These are phyloP conservation scores for Perca schrenkii DNA, from an alignment of 2,113 vertebrate genomes.

Conservation along the genomic window DNA sequence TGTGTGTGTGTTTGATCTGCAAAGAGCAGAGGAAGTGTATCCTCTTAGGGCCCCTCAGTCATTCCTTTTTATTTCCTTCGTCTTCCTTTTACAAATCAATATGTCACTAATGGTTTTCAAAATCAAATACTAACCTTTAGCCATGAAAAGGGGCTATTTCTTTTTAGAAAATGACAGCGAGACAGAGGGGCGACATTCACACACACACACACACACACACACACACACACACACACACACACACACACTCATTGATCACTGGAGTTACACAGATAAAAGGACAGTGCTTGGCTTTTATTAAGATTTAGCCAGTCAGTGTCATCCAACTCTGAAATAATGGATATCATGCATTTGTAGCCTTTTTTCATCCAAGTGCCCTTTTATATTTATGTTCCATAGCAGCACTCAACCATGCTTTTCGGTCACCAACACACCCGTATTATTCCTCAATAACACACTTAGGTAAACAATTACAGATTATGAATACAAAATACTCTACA, in stretches of 20 bases:
- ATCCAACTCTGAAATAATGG: constrained; percentile 6
- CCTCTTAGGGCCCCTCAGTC: constrained; percentile 14
- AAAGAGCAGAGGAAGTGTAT: constrained; percentile 31
- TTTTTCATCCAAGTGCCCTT: constrained; percentile 10
- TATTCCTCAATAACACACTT: background rate
- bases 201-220: background rate
- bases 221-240: background rate
- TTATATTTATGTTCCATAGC: constrained; percentile 10
- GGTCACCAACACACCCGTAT: background rate
- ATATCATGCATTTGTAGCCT: constrained; percentile 13
- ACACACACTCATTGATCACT: constrained; percentile 31
- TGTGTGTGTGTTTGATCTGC: constrained; percentile 19
- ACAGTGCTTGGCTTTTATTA: constrained; percentile 44
- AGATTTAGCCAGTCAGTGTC: constrained; percentile 20
- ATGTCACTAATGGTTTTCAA: constrained; percentile 77
- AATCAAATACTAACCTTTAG: constrained; percentile 77
- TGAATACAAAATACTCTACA: background rate
- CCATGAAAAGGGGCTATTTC: constrained; percentile 49
- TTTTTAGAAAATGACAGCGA: constrained; percentile 41
- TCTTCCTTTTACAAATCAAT: constrained; percentile 71
- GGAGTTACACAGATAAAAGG: constrained; percentile 38
- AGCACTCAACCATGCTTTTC: background rate
- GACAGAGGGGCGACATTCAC: constrained; percentile 4
- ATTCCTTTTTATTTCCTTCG: constrained; percentile 46
- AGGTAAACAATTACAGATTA: background rate